These are phyloP conservation scores for Ceratitis capitata DNA, from an alignment of 1,140 invertebrate species.

Conservation along the genomic window DNA sequence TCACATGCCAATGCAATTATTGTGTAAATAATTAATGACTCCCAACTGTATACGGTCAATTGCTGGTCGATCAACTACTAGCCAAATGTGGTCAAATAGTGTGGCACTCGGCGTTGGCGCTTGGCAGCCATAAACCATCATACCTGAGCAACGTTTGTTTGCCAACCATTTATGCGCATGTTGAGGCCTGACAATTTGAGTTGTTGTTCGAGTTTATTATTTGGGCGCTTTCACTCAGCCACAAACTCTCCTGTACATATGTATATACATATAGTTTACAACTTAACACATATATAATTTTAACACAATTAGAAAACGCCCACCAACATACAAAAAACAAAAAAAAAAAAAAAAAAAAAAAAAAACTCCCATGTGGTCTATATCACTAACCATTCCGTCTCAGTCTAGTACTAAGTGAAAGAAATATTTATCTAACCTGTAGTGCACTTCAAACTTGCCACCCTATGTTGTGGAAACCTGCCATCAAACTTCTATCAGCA, in stretches of 20 bases:
- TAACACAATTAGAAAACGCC: slow-evolving; percentile 30
- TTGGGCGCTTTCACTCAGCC: background rate
- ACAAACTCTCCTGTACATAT: too few species aligned
- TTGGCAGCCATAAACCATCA: too few species aligned
- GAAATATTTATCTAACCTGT: background rate
- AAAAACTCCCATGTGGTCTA: too few species aligned
- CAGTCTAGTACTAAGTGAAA: too few species aligned
- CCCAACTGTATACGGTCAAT: background rate
- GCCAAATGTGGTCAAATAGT: slow-evolving; percentile 15
- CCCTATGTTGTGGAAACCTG: background rate
- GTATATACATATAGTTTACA: background rate
- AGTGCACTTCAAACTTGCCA: background rate
- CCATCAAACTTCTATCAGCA: background rate
- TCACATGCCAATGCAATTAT: slow-evolving; percentile 37
- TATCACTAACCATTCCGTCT: too few species aligned
- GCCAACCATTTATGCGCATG: background rate
- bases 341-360: too few species aligned
- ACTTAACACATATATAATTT: slow-evolving; percentile 32
- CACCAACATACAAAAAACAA: background rate
- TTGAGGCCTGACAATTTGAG: background rate
- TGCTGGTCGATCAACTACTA: background rate
- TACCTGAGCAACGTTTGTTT: background rate
- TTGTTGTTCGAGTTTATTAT: background rate
- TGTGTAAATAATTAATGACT: slow-evolving; percentile 22
- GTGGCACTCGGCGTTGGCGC: background rate